These are phyloP conservation scores for Monochamus saltuarius DNA, from an alignment of 1,140 invertebrate species.

Conservation along the genomic window DNA sequence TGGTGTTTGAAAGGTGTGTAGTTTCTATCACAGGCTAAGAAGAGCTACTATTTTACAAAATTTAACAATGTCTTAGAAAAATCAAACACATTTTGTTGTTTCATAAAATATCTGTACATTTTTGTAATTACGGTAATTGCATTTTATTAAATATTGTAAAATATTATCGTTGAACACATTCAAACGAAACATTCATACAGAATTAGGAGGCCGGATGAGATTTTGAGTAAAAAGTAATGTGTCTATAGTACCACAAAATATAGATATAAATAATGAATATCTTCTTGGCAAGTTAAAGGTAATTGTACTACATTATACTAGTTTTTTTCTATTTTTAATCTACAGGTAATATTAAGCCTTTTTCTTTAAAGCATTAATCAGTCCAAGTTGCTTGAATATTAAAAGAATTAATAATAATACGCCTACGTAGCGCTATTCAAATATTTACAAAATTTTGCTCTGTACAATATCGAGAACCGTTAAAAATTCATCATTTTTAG, in stretches of 20 bases:
- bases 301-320: conserved; percentile 37
- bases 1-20: background rate
- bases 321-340: conserved; percentile 14
- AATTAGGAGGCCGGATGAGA: conserved; percentile 14
- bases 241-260: conserved; percentile 20
- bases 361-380: conserved; percentile 39
- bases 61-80: conserved; percentile 11
- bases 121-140: background rate
- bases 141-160: conserved; percentile 25
- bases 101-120: background rate
- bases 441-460: conserved; percentile 34
- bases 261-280: conserved; percentile 20
- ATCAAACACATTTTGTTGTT: background rate
- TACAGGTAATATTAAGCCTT: conserved; percentile 32
- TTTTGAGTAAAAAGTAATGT: conserved; percentile 2
- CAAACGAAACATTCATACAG: conserved; percentile 21
- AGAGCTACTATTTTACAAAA: conserved; percentile 38
- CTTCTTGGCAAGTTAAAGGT: conserved; percentile 36
- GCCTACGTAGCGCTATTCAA: conserved; percentile 33
- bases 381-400: conserved; percentile 38
- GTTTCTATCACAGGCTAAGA: conserved; percentile 47
- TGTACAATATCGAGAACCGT: conserved; percentile 31
- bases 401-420: conserved; percentile 29
- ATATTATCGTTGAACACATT: conserved; percentile 13
- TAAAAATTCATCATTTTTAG: conserved; percentile 14